These are phyloP conservation scores for Pterostichus madidus DNA, from an alignment of 2,888 invertebrate genomes.

Conservation along the genomic window DNA sequence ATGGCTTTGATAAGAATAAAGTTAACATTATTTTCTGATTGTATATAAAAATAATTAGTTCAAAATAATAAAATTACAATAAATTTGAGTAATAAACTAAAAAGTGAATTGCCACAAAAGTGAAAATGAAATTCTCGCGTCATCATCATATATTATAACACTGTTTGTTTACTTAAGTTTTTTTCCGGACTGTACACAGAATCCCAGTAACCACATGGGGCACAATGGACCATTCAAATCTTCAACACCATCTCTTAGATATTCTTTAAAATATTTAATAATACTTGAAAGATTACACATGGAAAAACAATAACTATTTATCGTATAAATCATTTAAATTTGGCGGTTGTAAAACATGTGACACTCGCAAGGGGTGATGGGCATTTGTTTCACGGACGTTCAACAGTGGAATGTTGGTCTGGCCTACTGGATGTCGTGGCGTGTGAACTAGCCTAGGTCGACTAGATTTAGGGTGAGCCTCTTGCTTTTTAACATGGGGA, in stretches of 20 bases:
- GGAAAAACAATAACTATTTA: slow-evolving; percentile 26
- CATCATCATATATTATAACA: slow-evolving; percentile 43
- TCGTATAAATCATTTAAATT: slow-evolving; percentile 26
- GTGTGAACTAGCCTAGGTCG: slow-evolving; percentile 65
- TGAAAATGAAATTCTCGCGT: not conserved
- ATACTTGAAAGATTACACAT: not conserved
- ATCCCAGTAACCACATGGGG: slow-evolving; percentile 69
- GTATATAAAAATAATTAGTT: too few species aligned
- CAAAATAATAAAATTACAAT: slow-evolving; percentile 27
- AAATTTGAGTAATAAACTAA: slow-evolving; percentile 22
- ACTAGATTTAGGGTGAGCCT: slow-evolving; percentile 63
- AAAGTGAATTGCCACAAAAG: slow-evolving; percentile 15
- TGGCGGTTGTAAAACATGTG: slow-evolving; percentile 1
- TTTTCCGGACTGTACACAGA: slow-evolving; percentile 63
- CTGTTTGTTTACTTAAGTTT: slow-evolving; percentile 62
- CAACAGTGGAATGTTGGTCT: not conserved
- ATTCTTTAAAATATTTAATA: too few species aligned
- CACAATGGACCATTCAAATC: slow-evolving; percentile 67
- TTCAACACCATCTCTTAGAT: slow-evolving; percentile 17
- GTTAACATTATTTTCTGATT: too few species aligned
- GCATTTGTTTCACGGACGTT: slow-evolving; percentile 10
- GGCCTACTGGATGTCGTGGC: slow-evolving; percentile 63
- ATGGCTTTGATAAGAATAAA: too few species aligned
- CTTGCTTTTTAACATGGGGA: slow-evolving; percentile 54
- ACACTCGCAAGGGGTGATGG: not conserved